phyloP scores from a whole-genome alignment of 2,113 vertebrate species.

The Artemisiospiza belli region DNA sequence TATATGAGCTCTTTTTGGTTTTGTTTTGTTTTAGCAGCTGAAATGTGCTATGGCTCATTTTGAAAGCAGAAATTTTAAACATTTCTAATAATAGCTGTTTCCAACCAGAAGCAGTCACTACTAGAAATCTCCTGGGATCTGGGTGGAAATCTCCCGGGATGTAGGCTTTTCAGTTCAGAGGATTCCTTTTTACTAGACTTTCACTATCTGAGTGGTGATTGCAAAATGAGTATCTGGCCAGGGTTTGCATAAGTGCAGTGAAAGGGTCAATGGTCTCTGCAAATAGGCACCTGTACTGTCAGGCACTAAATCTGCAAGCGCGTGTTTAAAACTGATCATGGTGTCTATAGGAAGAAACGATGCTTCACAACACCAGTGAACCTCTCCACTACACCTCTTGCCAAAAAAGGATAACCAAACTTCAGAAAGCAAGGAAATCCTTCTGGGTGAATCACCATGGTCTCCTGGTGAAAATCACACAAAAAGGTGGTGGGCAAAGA shows the following conservation, averaged over 20 bases:
- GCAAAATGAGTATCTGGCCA: neutral
- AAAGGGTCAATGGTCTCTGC: neutral
- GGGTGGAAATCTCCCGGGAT: neutral
- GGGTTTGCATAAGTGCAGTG: neutral
- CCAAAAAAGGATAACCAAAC: fast-evolving
- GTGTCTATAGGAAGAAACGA: neutral
- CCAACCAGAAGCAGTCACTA: slow-evolving; percentile 10
- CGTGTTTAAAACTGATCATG: neutral
- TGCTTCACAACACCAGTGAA: neutral
- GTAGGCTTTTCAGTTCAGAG: neutral
- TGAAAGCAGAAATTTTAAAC: slow-evolving; percentile 43
- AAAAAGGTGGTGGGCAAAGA: neutral
- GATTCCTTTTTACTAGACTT: neutral
- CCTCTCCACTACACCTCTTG: neutral
- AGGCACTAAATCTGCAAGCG: neutral
- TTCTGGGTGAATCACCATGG: neutral
- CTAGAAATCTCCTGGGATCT: slow-evolving; percentile 29
- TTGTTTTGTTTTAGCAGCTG: neutral
- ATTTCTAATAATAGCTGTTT: slow-evolving; percentile 47
- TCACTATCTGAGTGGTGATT: neutral
- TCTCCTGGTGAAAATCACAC: neutral
- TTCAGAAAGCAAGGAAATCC: neutral
- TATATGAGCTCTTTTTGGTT: neutral
- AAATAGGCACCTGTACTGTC: neutral
- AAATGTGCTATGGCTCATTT: slow-evolving; percentile 13